These are phyloP conservation scores for Aurelia sp. DNA, from an alignment of 30 jellyfish, hydroid and myxozoan genomes.

Conservation along the genomic window DNA sequence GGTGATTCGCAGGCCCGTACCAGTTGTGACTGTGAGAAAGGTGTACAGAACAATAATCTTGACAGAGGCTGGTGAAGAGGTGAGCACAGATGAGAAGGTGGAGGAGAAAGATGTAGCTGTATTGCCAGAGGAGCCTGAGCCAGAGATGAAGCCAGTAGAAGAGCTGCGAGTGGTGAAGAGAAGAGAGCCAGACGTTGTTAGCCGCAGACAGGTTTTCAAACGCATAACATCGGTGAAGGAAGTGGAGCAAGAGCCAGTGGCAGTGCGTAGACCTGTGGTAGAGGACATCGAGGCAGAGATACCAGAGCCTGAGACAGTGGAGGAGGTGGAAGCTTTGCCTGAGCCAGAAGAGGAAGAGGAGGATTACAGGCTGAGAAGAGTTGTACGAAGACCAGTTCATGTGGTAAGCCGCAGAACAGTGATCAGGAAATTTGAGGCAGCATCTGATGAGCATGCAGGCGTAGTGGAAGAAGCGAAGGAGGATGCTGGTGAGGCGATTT, in stretches of 20 bases:
- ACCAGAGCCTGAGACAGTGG: not conserved
- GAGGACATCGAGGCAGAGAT: constrained; percentile 6
- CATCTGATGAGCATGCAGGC: too few relatives aligned
- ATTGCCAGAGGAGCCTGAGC: not conserved
- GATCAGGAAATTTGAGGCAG: too few relatives aligned
- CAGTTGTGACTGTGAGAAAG: constrained; percentile 87
- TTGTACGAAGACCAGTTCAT: too few relatives aligned
- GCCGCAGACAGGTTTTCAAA: constrained; percentile 30
- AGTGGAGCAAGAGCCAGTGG: constrained; percentile 1
- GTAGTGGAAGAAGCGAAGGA: constrained; percentile 25
- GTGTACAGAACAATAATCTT: constrained; percentile 69
- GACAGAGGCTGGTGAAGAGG: constrained; percentile 49
- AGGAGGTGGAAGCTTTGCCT: not conserved
- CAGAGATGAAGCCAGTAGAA: constrained; percentile 16
- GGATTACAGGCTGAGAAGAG: too few relatives aligned
- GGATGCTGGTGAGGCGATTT: constrained; percentile 40
- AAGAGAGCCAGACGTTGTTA: constrained; percentile 13
- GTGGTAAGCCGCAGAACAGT: too few relatives aligned
- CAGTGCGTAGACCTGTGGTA: not conserved
- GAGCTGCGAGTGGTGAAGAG: constrained; percentile 46
- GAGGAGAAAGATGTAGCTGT: constrained; percentile 53
- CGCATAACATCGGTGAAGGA: not conserved
- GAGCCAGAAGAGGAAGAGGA: constrained; percentile 53
- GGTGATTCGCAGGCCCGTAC: constrained; percentile 78
- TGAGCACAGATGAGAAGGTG: constrained; percentile 30